Evolutionary conservation across 1,140 invertebrate species (phyloP), one percentile per base, ranked within the genome.

Genomic region (Carposina sasakii): DNA sequence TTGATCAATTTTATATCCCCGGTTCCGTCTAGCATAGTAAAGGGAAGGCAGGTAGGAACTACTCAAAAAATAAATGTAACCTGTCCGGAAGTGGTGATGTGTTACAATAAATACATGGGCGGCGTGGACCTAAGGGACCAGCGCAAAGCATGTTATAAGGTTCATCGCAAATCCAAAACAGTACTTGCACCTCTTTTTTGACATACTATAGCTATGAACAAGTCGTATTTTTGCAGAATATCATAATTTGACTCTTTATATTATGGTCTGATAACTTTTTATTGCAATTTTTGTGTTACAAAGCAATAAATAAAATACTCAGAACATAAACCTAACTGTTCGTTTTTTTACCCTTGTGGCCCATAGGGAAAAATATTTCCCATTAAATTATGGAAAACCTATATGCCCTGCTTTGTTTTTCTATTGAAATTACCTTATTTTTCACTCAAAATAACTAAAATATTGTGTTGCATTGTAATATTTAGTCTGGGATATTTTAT

Each of bases 1-100:
- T 58, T 68, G 45, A 62, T 61, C 30, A 64, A 72, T 56, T 72
- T 60, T 40, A 52, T 67, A 39, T 59, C 54, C 43, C 64, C 64
- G 16, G 26, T 52, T 10, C 46, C 53, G 43, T 59, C 56, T 48
- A 48, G 31, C 40, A 57, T 31, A 52, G 64, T 68, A 34, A 66
- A 64, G 46, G 54, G 70, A 24, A 63, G 39, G 52, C 56, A 54
- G 56, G 57, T 60, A 68, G 60, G 67, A 58, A 58, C 49, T 54
- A 60, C 36, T 54, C 57, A 52, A 37, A 54, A 58, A 46, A 43
- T 68, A 51, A 56, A 62, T 54, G 52, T 52, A 24, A 57, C 41
- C 36, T 58, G 55, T 48, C 60, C 63, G 15, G 51, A 66, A 53
- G 48, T 61, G 10, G 56, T 66, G 26, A 34, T 52, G 33, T 30